Evolutionary conservation across 30 jellyfish, hydroid and myxozoan species (phyloP).

Genomic region (Rhopilema esculentum): DNA sequence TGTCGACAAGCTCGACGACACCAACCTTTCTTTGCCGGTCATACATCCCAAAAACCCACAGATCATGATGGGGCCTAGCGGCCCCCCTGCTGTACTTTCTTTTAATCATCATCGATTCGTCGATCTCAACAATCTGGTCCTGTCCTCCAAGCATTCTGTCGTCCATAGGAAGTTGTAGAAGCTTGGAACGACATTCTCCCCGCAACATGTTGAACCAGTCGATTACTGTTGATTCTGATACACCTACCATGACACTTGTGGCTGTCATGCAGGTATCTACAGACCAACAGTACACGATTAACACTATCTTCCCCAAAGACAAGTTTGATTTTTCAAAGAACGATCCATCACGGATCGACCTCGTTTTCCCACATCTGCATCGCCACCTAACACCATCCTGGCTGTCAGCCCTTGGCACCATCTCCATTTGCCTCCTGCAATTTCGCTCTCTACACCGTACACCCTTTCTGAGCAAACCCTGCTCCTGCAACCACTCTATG

Average conservation of each 20-base stretch:
- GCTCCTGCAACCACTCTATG: constrained; percentile 26
- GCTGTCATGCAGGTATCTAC: constrained; percentile 22
- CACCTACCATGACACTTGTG: too few species aligned
- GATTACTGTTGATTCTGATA: constrained; percentile 28
- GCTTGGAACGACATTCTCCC: constrained; percentile 21
- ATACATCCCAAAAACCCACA: too few species aligned
- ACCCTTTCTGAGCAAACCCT: background rate
- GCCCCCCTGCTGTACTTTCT: too few species aligned
- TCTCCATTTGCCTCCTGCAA: constrained; percentile 18
- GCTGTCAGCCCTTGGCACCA: background rate
- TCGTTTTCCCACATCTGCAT: background rate
- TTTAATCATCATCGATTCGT: too few species aligned
- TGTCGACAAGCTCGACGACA: too few species aligned
- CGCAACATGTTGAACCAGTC: constrained; percentile 61
- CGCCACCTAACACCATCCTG: background rate
- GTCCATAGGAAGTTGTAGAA: constrained; percentile 25
- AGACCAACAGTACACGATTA: constrained; percentile 26
- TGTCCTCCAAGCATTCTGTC: constrained; percentile 41
- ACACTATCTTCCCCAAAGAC: constrained; percentile 21
- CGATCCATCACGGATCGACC: constrained; percentile 13
- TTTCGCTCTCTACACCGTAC: constrained; percentile 8
- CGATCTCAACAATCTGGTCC: constrained; percentile 35
- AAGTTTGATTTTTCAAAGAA: constrained; percentile 39
- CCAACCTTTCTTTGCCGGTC: too few species aligned
- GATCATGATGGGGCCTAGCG: too few species aligned